Evolutionary conservation across 2,888 invertebrate genomes (phyloP), one percentile per base, ranked within the genome.

Genomic region (Caenorhabditis panamensis): DNA sequence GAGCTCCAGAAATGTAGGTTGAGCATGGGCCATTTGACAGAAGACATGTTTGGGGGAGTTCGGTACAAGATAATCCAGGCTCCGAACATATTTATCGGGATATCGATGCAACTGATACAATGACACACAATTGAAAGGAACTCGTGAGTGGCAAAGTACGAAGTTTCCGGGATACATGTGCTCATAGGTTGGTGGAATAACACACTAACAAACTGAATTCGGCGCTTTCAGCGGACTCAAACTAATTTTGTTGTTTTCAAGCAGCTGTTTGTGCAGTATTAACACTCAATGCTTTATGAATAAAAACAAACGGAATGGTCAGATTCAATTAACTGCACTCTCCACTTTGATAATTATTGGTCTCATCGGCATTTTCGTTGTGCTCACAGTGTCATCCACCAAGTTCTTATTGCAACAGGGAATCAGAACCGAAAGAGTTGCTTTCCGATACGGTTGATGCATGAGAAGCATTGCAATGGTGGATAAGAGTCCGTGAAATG

Each of bases 1-100:
- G 13, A 9, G 16, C 59, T 59, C 59, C 59, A 59, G 9, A 59
- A 37, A n/a, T 41, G 37, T 16, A 59, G 13, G 24, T 59, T 59
- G 20, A 59, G 22, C 37, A 59, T 37, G 9, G 20, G n/a, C 59
- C 59, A 59, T 6, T 41, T 37, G 16, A 59, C 18, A 6, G 59
- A 59, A 13, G 22, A 4, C 59, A 59, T 59, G 26, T 24, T 11
- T 3, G 22, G 2, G 22, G 53, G 53, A 5, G 53, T 53, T 1
- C 13, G 13, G 26, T 1, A 53, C 8, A 53, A 13, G 26, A 53
- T 53, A 3, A 22, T 26, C 24, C 26, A 53, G 3, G 53, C 53
- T 3, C 53, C 53, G 26, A 53, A 53, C 22, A 53, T 5, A 53
- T 49, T 24, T 13, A 26, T 8, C 2, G 53, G 53, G 2, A 53